Conservation (phyloP, 2,113 vertebrate species). For the Lophotis ruficrista region DNA sequence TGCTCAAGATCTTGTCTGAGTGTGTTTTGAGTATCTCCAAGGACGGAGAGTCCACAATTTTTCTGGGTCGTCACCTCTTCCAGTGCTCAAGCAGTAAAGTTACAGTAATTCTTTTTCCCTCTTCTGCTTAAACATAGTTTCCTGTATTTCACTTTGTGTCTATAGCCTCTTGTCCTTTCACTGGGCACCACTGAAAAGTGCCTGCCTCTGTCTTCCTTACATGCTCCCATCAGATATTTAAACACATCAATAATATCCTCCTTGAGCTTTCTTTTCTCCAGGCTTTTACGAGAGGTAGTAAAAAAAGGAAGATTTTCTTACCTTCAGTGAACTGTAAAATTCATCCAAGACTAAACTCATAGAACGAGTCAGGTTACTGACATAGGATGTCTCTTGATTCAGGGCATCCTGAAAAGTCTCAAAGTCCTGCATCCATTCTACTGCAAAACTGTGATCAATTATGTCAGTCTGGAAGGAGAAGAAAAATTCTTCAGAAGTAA, state of each 20-base stretch:
- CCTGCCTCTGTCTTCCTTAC: not conserved
- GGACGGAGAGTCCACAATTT: not conserved
- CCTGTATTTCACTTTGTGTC: not conserved
- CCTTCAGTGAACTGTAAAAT: conserved; percentile 92
- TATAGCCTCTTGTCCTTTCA: not conserved
- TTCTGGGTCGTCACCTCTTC: not conserved
- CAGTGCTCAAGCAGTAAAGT: not conserved
- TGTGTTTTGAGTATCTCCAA: not conserved
- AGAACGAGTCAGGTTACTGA: conserved; percentile 95
- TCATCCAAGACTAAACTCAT: conserved; percentile 98
- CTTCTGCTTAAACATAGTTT: not conserved
- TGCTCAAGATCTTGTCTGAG: not conserved
- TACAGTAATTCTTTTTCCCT: not conserved
- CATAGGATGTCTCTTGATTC: conserved; percentile 92
- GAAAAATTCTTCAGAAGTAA: not conserved
- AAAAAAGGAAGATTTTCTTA: conserved; percentile 46
- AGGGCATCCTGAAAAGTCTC: conserved; percentile 95
- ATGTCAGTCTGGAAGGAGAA: conserved; percentile 87
- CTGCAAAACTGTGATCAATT: conserved; percentile 94
- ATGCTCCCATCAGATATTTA: not conserved
- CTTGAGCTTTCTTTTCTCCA: not conserved
- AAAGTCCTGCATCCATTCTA: conserved; percentile 99
- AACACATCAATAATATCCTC: not conserved
- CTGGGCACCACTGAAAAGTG: not conserved
- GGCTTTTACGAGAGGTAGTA: not conserved